These are phyloP conservation scores for Campylomormyrus tamandua DNA, from an alignment of 2,113 vertebrate species.

Conservation along the genomic window DNA sequence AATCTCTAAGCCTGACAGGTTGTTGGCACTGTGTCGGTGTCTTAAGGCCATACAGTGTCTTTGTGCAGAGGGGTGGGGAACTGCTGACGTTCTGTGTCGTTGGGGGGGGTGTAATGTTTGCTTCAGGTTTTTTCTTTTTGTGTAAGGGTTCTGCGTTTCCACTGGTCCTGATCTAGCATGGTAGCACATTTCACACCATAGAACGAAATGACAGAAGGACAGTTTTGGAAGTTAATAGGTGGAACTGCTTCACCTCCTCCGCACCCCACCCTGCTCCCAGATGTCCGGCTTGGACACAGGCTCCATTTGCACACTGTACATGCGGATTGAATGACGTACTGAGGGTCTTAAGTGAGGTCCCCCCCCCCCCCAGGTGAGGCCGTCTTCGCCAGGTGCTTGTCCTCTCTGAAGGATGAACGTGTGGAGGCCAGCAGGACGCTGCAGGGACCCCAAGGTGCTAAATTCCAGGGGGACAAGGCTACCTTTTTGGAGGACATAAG, in stretches of 20 bases:
- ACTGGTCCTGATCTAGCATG: background rate
- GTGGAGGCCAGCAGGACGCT: conserved; percentile 76
- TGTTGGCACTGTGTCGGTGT: background rate
- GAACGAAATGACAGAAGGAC: background rate
- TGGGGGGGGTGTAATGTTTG: background rate
- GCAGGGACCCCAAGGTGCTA: conserved; percentile 60
- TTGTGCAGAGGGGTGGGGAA: background rate
- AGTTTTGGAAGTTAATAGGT: background rate
- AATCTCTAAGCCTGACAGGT: background rate
- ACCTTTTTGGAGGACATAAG: conserved; percentile 88
- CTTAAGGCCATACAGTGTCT: background rate
- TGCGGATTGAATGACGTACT: background rate
- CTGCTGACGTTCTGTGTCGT: background rate
- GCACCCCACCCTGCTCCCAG: background rate
- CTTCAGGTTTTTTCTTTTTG: background rate
- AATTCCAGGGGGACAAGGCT: conserved; percentile 69
- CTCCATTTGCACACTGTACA: background rate
- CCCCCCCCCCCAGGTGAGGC: conserved; percentile 74
- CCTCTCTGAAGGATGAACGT: conserved; percentile 88
- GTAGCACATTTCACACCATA: background rate
- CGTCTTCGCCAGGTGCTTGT: conserved; percentile 92
- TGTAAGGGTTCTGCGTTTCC: background rate
- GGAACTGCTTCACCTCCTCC: background rate
- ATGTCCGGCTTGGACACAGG: background rate
- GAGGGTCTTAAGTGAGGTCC: background rate